Percentiles rank a stretch among this genome's conserved stretches.
Evolutionary conservation across 2,888 invertebrate species (phyloP).

Genomic region (Tinea semifulvella): DNA sequence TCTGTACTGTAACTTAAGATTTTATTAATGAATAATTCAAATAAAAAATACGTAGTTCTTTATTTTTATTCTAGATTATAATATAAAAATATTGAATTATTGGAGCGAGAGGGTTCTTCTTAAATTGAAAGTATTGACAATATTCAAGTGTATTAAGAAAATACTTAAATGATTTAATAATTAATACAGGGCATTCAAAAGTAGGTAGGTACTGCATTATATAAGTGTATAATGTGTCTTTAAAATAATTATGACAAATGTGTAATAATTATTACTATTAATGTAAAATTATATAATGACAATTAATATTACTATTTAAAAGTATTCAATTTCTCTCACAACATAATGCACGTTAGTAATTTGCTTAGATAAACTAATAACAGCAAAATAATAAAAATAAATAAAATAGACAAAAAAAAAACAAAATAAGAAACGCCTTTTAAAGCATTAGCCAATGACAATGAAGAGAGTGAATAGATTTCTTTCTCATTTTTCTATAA

Average conservation of each 20-base stretch:
- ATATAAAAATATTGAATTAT: too few relatives aligned
- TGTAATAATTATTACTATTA: not conserved
- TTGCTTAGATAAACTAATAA: not conserved
- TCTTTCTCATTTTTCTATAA: conserved; percentile 1
- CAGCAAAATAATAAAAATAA: not conserved
- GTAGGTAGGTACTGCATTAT: too few relatives aligned
- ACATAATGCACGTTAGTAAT: not conserved
- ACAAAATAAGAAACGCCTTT: not conserved
- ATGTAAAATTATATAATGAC: not conserved
- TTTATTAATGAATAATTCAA: too few relatives aligned
- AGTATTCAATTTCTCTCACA: conserved; percentile 4
- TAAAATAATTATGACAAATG: not conserved
- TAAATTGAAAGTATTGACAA: too few relatives aligned
- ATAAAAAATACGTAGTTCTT: too few relatives aligned
- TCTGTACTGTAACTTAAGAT: too few relatives aligned
- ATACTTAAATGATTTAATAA: too few relatives aligned
- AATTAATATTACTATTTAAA: not conserved
- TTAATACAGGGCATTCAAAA: too few relatives aligned
- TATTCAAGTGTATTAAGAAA: too few relatives aligned
- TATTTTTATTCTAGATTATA: too few relatives aligned
- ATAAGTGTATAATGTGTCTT: too few relatives aligned
- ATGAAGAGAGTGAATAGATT: conserved; percentile 3
- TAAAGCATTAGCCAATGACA: conserved; percentile 10
- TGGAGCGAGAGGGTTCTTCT: too few relatives aligned
- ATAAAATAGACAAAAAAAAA: conserved; percentile 2